Percentiles rank a stretch among this genome's conserved stretches.
These are phyloP conservation scores for Callopanchax toddi DNA, from an alignment of 2,113 vertebrate genomes.

Conservation along the genomic window DNA sequence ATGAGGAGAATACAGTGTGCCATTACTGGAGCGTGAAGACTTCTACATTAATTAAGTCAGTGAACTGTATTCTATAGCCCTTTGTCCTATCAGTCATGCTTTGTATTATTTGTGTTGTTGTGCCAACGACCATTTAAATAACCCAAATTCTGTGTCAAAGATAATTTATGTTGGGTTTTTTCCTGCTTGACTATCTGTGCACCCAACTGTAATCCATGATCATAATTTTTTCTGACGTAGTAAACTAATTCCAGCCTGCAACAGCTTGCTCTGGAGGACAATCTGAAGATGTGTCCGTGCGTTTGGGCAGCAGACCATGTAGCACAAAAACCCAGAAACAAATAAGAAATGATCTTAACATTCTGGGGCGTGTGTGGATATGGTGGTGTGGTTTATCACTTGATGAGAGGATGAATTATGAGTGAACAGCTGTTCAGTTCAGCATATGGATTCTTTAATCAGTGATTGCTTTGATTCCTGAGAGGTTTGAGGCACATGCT, in stretches of 20 bases:
- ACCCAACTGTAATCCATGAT: constrained; percentile 24
- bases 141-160: constrained; percentile 8
- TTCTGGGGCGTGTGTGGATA: constrained; percentile 23
- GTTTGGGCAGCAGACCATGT: constrained; percentile 25
- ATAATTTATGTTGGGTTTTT: constrained; percentile 33
- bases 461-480: constrained; percentile 53
- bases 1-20: no score
- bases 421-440: constrained; percentile 62
- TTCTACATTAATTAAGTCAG: constrained; percentile 9
- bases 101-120: constrained; percentile 12
- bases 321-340: not conserved
- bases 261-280: constrained; percentile 51
- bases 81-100: constrained; percentile 13
- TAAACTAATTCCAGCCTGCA: constrained; percentile 34
- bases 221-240: constrained; percentile 28
- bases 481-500: constrained; percentile 8
- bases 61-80: not conserved
- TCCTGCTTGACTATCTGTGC: constrained; percentile 20
- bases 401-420: constrained; percentile 30
- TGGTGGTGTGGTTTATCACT: constrained; percentile 36
- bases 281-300: constrained; percentile 36
- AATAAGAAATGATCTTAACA: constrained; percentile 6
- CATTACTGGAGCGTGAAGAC: not conserved
- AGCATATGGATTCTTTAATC: constrained; percentile 53
- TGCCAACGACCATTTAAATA: constrained; percentile 43